These are phyloP conservation scores for Esox lucius DNA, from an alignment of 2,797 vertebrate genomes.

Conservation along the genomic window DNA sequence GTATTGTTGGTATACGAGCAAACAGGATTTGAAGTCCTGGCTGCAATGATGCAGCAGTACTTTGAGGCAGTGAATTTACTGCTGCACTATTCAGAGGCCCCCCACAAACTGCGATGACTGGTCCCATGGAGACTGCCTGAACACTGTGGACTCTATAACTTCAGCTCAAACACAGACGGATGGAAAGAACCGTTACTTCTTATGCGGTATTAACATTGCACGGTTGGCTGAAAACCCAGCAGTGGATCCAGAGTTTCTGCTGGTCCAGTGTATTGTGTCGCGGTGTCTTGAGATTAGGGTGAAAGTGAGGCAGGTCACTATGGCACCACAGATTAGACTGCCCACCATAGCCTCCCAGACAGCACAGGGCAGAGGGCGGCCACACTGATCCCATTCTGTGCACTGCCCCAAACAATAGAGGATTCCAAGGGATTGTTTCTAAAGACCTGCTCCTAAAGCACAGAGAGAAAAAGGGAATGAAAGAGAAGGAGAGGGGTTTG, in stretches of 20 bases:
- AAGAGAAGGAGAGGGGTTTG: slow-evolving; percentile 26
- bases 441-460: slow-evolving; percentile 25
- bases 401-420: slow-evolving; percentile 31
- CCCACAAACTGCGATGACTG: not conserved
- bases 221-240: not conserved
- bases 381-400: slow-evolving; percentile 36
- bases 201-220: not conserved
- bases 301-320: slow-evolving; percentile 21
- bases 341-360: not conserved
- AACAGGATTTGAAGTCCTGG: too few relatives aligned
- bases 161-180: not conserved
- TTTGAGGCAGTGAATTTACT: too few relatives aligned
- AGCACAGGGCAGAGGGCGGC: slow-evolving; percentile 10
- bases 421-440: slow-evolving; percentile 59
- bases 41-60: too few relatives aligned
- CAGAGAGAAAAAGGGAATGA: slow-evolving; percentile 20
- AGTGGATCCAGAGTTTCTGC: not conserved
- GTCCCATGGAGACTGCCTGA: not conserved
- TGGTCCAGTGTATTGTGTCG: not conserved
- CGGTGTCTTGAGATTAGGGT: slow-evolving; percentile 8
- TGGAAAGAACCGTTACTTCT: not conserved
- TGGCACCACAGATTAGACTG: slow-evolving; percentile 14
- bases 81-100: too few relatives aligned
- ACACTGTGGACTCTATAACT: not conserved
- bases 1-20: too few relatives aligned